phyloP scores from a whole-genome alignment of 2,797 vertebrate species.

The Gallinago stenura region DNA sequence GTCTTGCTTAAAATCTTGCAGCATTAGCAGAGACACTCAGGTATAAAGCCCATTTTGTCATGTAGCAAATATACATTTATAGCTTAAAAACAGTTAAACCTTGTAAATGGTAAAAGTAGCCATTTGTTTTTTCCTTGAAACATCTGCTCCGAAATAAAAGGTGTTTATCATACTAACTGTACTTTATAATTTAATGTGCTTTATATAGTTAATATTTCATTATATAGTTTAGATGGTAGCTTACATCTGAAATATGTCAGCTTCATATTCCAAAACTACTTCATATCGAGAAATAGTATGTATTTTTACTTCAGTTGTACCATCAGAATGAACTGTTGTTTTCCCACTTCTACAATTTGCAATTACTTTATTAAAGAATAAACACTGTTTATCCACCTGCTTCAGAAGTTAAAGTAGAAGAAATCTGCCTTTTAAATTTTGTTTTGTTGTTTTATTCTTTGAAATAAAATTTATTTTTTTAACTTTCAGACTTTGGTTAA shows the following conservation, averaged over 20 bases:
- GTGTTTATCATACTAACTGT: not conserved
- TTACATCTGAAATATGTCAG: not conserved
- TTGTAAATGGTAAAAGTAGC: not conserved
- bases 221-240: not conserved
- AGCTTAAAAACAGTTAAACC: not conserved
- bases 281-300: not conserved
- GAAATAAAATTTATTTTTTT: not conserved
- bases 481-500: not conserved
- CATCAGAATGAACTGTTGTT: not conserved
- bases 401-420: not conserved
- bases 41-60: not conserved
- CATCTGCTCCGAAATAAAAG: not conserved
- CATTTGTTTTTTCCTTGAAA: not conserved
- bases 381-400: not conserved
- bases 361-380: not conserved
- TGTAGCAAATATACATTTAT: not conserved
- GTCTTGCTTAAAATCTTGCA: not conserved
- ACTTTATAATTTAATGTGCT: not conserved
- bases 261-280: not conserved
- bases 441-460: not conserved
- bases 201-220: not conserved
- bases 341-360: not conserved
- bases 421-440: not conserved
- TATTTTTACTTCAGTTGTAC: not conserved
- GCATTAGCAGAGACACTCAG: not conserved